Percentiles rank a stretch among this genome's conserved stretches.
Conservation (phyloP, 2,797 vertebrate species). For the Myiotriccus ornatus region DNA sequence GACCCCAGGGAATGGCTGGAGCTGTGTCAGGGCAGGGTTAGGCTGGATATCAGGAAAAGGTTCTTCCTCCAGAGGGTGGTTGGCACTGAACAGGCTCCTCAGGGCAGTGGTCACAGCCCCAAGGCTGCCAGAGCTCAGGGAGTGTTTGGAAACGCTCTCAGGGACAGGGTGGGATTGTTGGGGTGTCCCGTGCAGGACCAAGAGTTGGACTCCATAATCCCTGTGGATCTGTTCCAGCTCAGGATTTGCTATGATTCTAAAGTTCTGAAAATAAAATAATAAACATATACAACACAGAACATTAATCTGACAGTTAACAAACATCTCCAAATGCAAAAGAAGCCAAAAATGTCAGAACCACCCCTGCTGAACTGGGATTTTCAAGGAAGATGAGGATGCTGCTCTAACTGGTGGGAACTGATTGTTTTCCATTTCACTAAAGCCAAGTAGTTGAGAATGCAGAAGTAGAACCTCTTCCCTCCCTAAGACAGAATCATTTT, state of each 20-base stretch:
- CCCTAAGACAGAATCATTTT: neutral
- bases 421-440: neutral
- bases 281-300: neutral
- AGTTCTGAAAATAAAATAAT: neutral
- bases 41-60: rapidly evolving
- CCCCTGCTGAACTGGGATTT: neutral
- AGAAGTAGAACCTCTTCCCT: neutral
- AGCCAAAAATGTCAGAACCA: neutral
- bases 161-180: neutral
- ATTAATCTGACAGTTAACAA: neutral
- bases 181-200: rapidly evolving
- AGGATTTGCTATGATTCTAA: neutral
- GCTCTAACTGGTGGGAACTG: neutral
- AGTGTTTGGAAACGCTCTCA: rapidly evolving
- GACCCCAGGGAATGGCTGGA: neutral
- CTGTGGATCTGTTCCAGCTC: neutral
- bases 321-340: neutral
- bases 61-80: neutral
- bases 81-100: neutral
- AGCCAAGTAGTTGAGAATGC: neutral
- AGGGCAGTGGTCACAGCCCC: neutral
- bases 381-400: neutral
- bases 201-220: neutral
- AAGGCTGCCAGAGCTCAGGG: neutral
- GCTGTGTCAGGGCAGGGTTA: neutral